Conservation (phyloP, 2,797 vertebrate species). For the Galaxias olidus region DNA sequence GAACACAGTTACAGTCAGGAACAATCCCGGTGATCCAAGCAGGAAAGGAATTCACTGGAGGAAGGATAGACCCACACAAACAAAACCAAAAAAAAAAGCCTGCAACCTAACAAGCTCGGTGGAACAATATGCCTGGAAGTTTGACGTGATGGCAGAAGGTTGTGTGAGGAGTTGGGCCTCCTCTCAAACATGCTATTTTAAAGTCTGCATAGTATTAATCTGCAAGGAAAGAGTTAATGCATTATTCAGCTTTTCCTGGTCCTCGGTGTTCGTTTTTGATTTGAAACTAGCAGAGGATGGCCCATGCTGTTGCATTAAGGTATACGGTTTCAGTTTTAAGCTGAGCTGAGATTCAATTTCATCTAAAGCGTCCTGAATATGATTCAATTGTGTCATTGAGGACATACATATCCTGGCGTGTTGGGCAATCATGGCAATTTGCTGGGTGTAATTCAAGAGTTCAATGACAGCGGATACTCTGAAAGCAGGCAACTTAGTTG, state of each 20-base stretch:
- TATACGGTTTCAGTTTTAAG: constrained; percentile 22
- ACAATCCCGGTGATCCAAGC: background rate
- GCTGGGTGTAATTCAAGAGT: background rate
- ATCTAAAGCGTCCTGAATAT: constrained; percentile 21
- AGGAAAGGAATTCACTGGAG: constrained; percentile 1
- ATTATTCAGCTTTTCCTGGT: constrained; percentile 15
- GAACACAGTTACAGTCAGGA: too few relatives aligned
- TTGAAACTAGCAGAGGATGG: background rate
- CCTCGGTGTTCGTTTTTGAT: background rate
- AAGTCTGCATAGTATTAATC: constrained; percentile 2
- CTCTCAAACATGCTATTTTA: constrained; percentile 2
- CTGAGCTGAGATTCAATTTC: constrained; percentile 33
- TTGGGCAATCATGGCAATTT: background rate
- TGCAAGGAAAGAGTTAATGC: background rate
- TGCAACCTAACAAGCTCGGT: background rate
- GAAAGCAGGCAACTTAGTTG: constrained; percentile 9
- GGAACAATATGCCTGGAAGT: background rate
- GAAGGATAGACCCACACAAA: background rate
- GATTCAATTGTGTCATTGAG: constrained; percentile 49
- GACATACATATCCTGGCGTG: constrained; percentile 34
- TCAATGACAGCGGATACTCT: background rate
- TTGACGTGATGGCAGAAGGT: background rate
- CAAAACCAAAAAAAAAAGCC: constrained; percentile 16
- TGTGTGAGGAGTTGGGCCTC: background rate
- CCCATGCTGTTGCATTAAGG: background rate